Base-by-base conservation (phyloP, 2,888 invertebrate genomes). In the Agrotis ipsilon region DNA sequence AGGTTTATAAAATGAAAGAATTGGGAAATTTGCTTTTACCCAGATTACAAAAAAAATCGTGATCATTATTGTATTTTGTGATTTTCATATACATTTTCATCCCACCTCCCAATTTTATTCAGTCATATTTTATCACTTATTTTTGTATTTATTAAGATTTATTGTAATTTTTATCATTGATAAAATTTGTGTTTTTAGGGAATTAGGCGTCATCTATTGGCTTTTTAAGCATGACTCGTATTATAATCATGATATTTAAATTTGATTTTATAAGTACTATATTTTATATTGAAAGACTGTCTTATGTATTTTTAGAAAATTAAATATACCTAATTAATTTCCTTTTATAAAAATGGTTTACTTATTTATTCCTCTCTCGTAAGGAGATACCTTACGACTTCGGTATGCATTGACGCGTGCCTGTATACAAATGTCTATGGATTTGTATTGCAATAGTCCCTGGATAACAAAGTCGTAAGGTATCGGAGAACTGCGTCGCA, bases 301-400 rank as follows among this genome's bases (percentile, higher is more conserved):
- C 9, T 46, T 19, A 75, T 48, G 24, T 67, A 64, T 24, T 65
- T 24, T n/a, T 52, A 21, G 43, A 1, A 71, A 1, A 71, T 27
- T 66, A 48, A 43, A 48, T 49, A 67, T 49, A n/a, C n/a, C n/a
- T n/a, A n/a, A 14, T 19, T 52, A 52, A 32, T 39, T 39, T 43
- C 13, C 6, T 75, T 71, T 46, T 27, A 19, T 3, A 43, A 13
- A 3, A 21, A 45, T 45, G 7, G 9, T 62, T 11, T 24, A 52
- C n/a, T 73, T 19, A 51, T 62, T 73, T 19, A 51, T 62, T 24
- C 13, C 45, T n/a, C n/a, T n/a, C n/a, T n/a, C n/a, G n/a, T n/a
- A n/a, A n/a, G n/a, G n/a, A n/a, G n/a, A n/a, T 39, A 39, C 39
- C 39, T 39, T 39, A 39, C 39, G 39, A 39, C 39, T 39, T 39